Evolutionary conservation across 2,113 vertebrate genomes (phyloP), one percentile per base, ranked within the genome.

Genomic region (Promerops cafer): DNA sequence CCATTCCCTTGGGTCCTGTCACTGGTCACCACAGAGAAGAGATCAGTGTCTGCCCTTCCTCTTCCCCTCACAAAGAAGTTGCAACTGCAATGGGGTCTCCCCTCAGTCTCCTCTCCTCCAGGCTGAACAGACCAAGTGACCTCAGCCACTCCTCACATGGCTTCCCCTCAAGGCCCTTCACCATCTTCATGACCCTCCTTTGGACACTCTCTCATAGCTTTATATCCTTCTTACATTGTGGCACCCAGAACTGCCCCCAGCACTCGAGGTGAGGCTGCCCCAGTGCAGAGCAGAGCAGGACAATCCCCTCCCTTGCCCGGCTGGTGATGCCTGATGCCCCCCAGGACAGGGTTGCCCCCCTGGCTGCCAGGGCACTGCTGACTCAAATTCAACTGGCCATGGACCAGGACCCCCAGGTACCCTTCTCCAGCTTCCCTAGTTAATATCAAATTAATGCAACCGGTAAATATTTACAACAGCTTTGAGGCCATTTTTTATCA

Each of bases 101-200:
- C 19, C 54, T 75, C 54, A 75, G 54, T 23, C 15, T 59, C 53
- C 69, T 23, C 15, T 59, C 53, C 69, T 57, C 33, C 26, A 47
- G 42, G 26, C 20, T 59, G 42, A 47, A 37, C 15, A 59, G 42
- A 30, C 33, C 19, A 45, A 75, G 26, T 47, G 20, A 2, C 54
- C 26, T 75, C 42, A 37, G 42, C 4, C 27, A 16, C 33, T 31
- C 20, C 16, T 30, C 10, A 9, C 1, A 24, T 0, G 1, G 3
- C 21, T 76, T 60, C 16, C 6, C 20, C 20, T 60, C 44, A 23
- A 37, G 15, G 20, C 27, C 16, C 15, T 37, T 59, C 11, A 19
- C n/a, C 26, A 31, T 31, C 44, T 10, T 24, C 0, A 2, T 49
- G 17, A n/a, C 42, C 16, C 26, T 60, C 27, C 3, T 76, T 24